Base-by-base conservation (phyloP, 53 echinoderm and acorn worm species). In the Glandiceps talaboti region DNA sequence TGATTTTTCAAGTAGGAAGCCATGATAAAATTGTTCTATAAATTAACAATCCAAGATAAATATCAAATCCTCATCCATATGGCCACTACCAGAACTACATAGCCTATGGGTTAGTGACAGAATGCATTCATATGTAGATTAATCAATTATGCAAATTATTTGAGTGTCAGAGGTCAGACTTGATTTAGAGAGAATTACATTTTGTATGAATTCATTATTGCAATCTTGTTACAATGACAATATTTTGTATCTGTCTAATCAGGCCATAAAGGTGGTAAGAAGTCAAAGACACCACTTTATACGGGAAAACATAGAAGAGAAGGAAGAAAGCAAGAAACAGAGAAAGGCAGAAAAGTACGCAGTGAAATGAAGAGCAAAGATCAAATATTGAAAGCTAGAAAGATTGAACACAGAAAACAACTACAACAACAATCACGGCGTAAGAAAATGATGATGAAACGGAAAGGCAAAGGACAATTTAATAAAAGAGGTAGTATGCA, bases 331-430 rank as follows among this genome's bases (percentile, higher is more conserved):
- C 64, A 45, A 20, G 64, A 20, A 45, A 20, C 64, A 45, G 82
- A 77, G 1, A 73, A 77, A 78, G 79, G 33, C 27, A 80, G 83
- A 14, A 88, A 88, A 76, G 86, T 91, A 0, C 79, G 84, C 76
- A 80, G 81, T 20, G 64, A 45, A 20, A 45, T 45, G 64, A 45
- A 45, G 64, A 45, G 20, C 20, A 87, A 90, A 26, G 94, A 94
- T 10, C 84, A 85, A 32, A 86, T 94, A 77, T 32, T 94, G 88
- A 94, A 94, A 81, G 73, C 75, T 14, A 80, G 94, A 78, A 89
- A 90, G 81, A 82, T 45, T 45, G 64, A 6, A 12, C 6, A 6
- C 64, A 45, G 20, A 20, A 45, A 45, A 45, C 64, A 45, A 6
- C 20, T 45, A 12, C 6, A 6, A 6, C 64, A 45, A 45, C 64